Evolutionary conservation across 2,888 invertebrate species (phyloP), one percentile per base, ranked within the genome.

Genomic region (Pristionchus mayeri): DNA sequence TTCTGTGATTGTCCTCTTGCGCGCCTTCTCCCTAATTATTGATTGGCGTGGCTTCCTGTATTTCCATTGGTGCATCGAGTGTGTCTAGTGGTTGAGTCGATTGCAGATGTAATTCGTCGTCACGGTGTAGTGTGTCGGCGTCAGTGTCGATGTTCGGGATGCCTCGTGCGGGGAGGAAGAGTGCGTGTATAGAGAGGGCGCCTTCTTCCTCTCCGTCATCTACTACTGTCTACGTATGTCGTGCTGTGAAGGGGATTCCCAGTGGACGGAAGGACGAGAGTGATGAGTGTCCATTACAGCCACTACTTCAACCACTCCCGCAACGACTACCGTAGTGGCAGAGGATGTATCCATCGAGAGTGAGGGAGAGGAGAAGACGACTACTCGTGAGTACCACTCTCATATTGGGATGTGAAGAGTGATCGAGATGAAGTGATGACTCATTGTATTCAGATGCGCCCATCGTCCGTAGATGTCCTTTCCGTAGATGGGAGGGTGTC

Each of bases 341-440:
- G 40, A 40, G n/a, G 40, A 37, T 37, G 71, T 71, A 71, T 71
- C 71, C 37, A 71, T 71, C 60, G 60, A 60, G 24, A 60, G 60
- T 37, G 37, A 16, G 37, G 71, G 21, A 16, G 40, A 71, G 71
- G 27, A 40, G n/a, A n/a, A n/a, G n/a, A n/a, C n/a, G n/a, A n/a
- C n/a, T n/a, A n/a, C n/a, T n/a, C n/a, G n/a, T n/a, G n/a, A n/a
- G n/a, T n/a, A n/a, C n/a, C n/a, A n/a, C n/a, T n/a, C n/a, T n/a
- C n/a, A n/a, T n/a, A n/a, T n/a, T n/a, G n/a, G n/a, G n/a, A n/a
- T n/a, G n/a, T n/a, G 71, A 63, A 30, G n/a, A n/a, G n/a, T n/a
- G 30, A 34, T 3, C 9, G 21, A 16, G 21, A 71, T 27, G 21
- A 67, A n/a, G 57, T 57, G n/a, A 67, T 21, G 2, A 67, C 34